Conservation (phyloP, 2,888 invertebrate species). For the Lasioglossum zephyrum region DNA sequence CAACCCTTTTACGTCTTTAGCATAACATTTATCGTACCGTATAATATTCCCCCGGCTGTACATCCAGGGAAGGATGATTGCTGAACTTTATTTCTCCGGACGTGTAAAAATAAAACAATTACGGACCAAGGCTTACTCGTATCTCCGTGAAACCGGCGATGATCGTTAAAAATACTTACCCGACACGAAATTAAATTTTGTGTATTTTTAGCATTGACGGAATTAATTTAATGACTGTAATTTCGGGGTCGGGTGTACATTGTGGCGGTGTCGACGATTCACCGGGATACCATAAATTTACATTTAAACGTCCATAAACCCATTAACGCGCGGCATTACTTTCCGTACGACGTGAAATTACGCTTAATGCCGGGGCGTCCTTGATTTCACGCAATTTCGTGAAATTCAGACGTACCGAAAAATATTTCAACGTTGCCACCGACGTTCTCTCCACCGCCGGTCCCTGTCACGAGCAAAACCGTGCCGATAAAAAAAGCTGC, state of each 20-base stretch:
- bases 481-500: slow-evolving; percentile 12
- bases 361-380: not conserved
- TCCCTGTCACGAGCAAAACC: slow-evolving; percentile 16
- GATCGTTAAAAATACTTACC: not conserved
- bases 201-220: not conserved
- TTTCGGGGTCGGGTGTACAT: not conserved
- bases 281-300: not conserved
- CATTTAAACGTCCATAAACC: slow-evolving; percentile 27
- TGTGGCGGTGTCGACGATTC: not conserved
- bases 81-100: not conserved
- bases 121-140: not conserved
- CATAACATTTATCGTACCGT: not conserved
- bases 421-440: not conserved
- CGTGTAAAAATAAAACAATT: not conserved
- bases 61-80: not conserved
- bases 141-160: not conserved
- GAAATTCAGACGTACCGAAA: not conserved
- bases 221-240: slow-evolving; percentile 12
- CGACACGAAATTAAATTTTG: not conserved
- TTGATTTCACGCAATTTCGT: not conserved
- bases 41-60: not conserved
- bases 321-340: slow-evolving; percentile 21
- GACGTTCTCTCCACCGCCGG: not conserved
- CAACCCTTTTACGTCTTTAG: not conserved
- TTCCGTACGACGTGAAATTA: not conserved